Evolutionary conservation across 1,140 invertebrate genomes (phyloP).

Genomic region (Tyrophagus putrescentiae): DNA sequence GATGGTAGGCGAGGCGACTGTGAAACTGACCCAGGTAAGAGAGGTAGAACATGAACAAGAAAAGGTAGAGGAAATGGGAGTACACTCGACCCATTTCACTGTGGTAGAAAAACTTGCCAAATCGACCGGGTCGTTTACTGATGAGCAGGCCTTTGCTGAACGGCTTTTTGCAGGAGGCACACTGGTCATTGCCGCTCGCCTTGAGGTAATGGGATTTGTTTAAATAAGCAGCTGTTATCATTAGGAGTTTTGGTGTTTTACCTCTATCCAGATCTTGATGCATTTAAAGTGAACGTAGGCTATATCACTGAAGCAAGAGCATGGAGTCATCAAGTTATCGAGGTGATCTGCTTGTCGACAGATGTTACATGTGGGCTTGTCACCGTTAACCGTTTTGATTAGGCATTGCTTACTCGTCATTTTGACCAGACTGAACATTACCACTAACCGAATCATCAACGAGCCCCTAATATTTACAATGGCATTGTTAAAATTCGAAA

Average conservation of each 20-base stretch:
- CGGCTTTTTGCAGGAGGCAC: not conserved
- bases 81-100: not conserved
- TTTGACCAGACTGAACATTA: no score
- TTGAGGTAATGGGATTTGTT: no score
- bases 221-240: no score
- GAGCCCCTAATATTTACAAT: no score
- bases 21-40: constrained; percentile 10
- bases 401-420: no score
- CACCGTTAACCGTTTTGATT: not conserved
- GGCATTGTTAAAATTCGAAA: no score
- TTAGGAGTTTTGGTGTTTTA: no score
- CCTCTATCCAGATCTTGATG: not conserved
- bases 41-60: constrained; percentile 6
- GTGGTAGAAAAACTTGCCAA: not conserved
- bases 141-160: not conserved
- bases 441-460: no score
- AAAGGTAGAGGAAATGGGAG: not conserved
- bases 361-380: constrained; percentile 8
- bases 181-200: not conserved
- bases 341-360: not conserved
- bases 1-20: not conserved
- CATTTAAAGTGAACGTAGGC: not conserved
- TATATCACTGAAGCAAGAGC: not conserved
- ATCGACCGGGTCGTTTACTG: not conserved
- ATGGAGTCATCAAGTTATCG: not conserved